Percentiles rank a stretch among this genome's conserved stretches.
Evolutionary conservation across 2,888 invertebrate genomes (phyloP).

Genomic region (Galerucella nymphaeae): DNA sequence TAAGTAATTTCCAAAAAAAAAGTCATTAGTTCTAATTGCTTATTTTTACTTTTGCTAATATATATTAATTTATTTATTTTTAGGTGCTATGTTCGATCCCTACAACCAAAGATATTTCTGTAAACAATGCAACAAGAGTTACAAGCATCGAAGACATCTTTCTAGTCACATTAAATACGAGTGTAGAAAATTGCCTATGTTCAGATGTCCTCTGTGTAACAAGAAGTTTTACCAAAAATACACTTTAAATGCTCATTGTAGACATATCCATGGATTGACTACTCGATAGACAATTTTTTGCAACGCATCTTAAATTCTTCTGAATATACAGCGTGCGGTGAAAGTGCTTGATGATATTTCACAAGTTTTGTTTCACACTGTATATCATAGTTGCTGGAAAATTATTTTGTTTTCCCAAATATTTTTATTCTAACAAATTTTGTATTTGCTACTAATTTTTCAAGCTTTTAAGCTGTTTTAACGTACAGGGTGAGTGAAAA

Average conservation of each 20-base stretch:
- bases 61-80: conserved; percentile 15
- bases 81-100: conserved; percentile 23
- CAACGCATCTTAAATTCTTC: not conserved
- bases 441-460: too few relatives aligned
- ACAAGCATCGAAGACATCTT: conserved; percentile 48
- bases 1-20: too few relatives aligned
- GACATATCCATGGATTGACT: conserved; percentile 28
- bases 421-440: too few relatives aligned
- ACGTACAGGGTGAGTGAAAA: too few relatives aligned
- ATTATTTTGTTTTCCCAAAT: too few relatives aligned
- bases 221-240: conserved; percentile 48
- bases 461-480: too few relatives aligned
- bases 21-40: too few relatives aligned
- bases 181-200: conserved; percentile 47
- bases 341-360: not conserved
- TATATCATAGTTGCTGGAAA: too few relatives aligned
- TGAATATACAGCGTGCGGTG: too few relatives aligned
- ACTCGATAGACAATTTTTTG: not conserved
- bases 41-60: not conserved
- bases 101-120: conserved; percentile 40
- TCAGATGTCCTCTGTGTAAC: conserved; percentile 44
- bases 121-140: conserved; percentile 45
- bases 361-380: not conserved
- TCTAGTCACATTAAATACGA: conserved; percentile 50
- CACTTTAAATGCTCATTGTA: conserved; percentile 35